A percentile compares a stretch with the other conserved stretches of the same genome.
These are phyloP conservation scores for Liposcelis brunnea DNA, from an alignment of 2,888 invertebrate species.

Conservation along the genomic window DNA sequence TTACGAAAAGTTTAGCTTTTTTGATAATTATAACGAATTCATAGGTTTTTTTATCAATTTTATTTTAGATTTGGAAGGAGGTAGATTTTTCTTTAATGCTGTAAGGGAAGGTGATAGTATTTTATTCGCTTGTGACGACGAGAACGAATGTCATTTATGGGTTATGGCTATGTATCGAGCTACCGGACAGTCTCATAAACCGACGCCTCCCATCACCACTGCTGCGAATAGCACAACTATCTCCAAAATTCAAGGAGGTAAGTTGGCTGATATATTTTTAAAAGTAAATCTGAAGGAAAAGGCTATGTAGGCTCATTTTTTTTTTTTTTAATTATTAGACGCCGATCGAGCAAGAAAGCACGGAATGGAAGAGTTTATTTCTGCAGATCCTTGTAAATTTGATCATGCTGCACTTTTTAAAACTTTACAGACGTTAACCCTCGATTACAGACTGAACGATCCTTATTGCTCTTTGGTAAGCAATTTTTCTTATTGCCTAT, in stretches of 20 bases:
- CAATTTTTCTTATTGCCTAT: conserved; percentile 13
- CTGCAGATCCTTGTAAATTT: conserved; percentile 95
- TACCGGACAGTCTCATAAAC: conserved; percentile 99
- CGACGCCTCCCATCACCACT: conserved; percentile 79
- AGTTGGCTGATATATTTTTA: conserved; percentile 21
- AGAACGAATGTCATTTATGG: conserved; percentile 96
- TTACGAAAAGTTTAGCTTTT: neutral
- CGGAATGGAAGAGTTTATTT: conserved; percentile 98
- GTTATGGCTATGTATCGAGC: conserved; percentile 98
- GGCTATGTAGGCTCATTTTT: neutral
- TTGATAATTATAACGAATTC: neutral
- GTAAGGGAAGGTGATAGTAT: conserved; percentile 97
- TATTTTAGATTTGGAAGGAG: conserved; percentile 79
- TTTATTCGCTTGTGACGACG: conserved; percentile 88
- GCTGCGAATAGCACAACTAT: conserved; percentile 71
- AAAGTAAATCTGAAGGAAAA: neutral
- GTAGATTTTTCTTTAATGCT: conserved; percentile 93
- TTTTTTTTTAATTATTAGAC: conserved; percentile 35
- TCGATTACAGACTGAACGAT: conserved; percentile 91
- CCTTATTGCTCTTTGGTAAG: conserved; percentile 94
- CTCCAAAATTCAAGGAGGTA: conserved; percentile 80
- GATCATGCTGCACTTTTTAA: conserved; percentile 90
- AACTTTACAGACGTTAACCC: conserved; percentile 74
- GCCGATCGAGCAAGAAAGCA: conserved; percentile 93
- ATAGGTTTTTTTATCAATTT: conserved; percentile 10